Conservation (phyloP, 2,113 vertebrate species). For the Dendropsophus ebraccatus region DNA sequence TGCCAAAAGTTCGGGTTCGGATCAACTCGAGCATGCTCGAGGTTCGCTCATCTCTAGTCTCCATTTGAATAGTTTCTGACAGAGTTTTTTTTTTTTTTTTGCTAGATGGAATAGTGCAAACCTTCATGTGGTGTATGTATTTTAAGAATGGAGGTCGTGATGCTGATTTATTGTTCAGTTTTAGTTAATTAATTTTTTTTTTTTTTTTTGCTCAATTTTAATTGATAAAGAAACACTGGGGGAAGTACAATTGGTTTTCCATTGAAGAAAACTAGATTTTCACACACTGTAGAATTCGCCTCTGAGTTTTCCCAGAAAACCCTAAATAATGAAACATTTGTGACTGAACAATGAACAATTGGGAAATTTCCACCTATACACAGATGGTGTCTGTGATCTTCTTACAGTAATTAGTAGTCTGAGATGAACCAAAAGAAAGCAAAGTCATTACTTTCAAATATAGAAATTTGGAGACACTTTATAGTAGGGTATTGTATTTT, state of each 20-base stretch:
- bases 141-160: too few relatives aligned
- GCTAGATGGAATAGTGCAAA: too few relatives aligned
- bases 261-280: neutral
- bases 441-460: constrained; percentile 23
- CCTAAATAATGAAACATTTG: constrained; percentile 14
- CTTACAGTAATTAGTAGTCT: constrained; percentile 36
- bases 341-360: constrained; percentile 26
- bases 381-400: constrained; percentile 42
- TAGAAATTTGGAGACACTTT: neutral
- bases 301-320: neutral
- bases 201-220: neutral
- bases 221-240: neutral
- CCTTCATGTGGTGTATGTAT: too few relatives aligned
- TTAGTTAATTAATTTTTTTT: neutral
- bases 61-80: too few relatives aligned
- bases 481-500: neutral
- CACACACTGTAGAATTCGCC: neutral
- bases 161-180: neutral
- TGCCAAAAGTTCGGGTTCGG: too few relatives aligned
- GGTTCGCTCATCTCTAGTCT: too few relatives aligned
- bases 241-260: neutral
- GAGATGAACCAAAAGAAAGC: neutral
- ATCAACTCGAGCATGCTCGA: too few relatives aligned
- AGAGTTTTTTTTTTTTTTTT: too few relatives aligned
- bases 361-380: constrained; percentile 22